Conservation (phyloP, 2,113 vertebrate genomes). For the Aptenodytes patagonicus region DNA sequence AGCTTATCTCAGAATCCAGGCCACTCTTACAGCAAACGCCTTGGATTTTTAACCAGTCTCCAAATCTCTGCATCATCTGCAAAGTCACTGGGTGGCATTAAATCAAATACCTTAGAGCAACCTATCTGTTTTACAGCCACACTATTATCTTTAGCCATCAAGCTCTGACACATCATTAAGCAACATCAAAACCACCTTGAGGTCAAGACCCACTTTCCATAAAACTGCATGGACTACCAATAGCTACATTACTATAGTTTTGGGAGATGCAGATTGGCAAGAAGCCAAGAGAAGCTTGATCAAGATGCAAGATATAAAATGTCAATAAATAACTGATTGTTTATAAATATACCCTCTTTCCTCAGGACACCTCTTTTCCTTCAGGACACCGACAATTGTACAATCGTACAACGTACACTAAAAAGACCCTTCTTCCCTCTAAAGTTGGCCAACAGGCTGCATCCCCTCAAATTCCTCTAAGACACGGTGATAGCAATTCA, state of each 20-base stretch:
- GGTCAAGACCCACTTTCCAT: not conserved
- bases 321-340: not conserved
- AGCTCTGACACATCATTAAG: not conserved
- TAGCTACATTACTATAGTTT: not conserved
- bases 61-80: not conserved
- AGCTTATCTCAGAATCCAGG: conserved; percentile 1
- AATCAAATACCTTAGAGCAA: not conserved
- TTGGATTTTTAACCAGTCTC: not conserved
- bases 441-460: not conserved
- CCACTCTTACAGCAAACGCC: not conserved
- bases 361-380: not conserved
- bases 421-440: not conserved
- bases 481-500: not conserved
- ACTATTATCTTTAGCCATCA: not conserved
- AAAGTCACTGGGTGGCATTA: not conserved
- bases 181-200: not conserved
- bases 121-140: not conserved
- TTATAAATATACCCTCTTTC: not conserved
- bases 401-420: not conserved
- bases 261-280: not conserved
- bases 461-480: not conserved
- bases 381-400: not conserved
- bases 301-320: not conserved
- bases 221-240: not conserved
- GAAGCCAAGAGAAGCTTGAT: not conserved